These are phyloP conservation scores for Enteromius fasciolatus DNA, from an alignment of 2,797 vertebrate species.

Conservation along the genomic window DNA sequence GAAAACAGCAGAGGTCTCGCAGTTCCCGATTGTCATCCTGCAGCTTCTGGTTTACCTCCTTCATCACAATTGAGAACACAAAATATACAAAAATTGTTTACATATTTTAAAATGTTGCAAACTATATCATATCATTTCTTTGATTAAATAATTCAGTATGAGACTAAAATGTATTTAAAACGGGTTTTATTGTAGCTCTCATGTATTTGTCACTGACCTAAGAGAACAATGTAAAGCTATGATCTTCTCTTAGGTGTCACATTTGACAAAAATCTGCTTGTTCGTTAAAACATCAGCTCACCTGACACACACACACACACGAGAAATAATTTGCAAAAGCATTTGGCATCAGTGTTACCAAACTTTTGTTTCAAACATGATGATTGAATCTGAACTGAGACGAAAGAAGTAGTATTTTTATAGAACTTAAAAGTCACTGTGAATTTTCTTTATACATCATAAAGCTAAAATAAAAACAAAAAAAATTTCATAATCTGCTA, in stretches of 20 bases:
- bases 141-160: neutral
- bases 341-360: neutral
- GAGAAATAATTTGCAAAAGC: neutral
- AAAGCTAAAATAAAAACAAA: too few relatives aligned
- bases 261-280: neutral
- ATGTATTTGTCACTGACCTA: neutral
- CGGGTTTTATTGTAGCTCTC: neutral
- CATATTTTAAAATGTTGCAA: neutral
- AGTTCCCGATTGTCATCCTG: constrained; percentile 97
- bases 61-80: constrained; percentile 27
- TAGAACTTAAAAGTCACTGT: neutral
- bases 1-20: constrained; percentile 94
- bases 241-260: neutral
- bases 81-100: neutral
- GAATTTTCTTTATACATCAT: neutral
- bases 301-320: neutral
- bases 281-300: constrained; percentile 12
- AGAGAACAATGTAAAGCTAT: neutral
- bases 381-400: neutral
- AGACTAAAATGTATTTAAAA: neutral
- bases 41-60: constrained; percentile 98
- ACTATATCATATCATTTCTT: neutral
- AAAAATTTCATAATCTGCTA: too few relatives aligned
- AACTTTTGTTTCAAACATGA: neutral
- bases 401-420: too few relatives aligned